Percentiles rank a stretch among this genome's conserved stretches.
These are phyloP conservation scores for Itoplectis maculator DNA, from an alignment of 2,888 invertebrate genomes.

Conservation along the genomic window DNA sequence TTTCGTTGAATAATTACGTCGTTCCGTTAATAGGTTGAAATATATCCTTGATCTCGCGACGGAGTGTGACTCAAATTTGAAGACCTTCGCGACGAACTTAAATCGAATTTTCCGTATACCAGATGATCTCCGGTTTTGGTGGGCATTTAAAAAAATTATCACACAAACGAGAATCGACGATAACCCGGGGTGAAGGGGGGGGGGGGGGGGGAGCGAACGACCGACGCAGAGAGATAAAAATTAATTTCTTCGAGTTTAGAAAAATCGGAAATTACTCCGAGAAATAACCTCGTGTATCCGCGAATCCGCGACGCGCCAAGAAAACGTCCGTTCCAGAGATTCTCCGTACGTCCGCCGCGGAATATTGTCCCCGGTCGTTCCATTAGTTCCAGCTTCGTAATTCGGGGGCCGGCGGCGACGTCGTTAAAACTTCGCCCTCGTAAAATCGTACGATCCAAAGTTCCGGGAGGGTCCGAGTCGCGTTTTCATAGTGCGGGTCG, in stretches of 20 bases:
- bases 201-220: no score
- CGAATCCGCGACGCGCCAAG: slow-evolving; percentile 26
- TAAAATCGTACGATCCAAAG: slow-evolving; percentile 79
- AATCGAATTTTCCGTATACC: no score
- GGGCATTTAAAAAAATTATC: no score
- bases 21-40: no score
- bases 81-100: no score
- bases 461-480: slow-evolving; percentile 56
- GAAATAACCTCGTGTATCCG: not conserved
- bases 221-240: not conserved
- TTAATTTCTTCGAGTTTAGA: not conserved
- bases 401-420: slow-evolving; percentile 49
- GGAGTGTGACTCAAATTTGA: no score
- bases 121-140: no score
- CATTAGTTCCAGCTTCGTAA: slow-evolving; percentile 47
- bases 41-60: no score
- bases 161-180: no score
- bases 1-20: no score
- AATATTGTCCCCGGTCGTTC: slow-evolving; percentile 29
- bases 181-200: no score
- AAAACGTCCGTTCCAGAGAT: slow-evolving; percentile 31
- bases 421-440: slow-evolving; percentile 76
- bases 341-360: not conserved
- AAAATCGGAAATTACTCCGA: not conserved
- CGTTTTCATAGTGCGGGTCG: slow-evolving; percentile 38